Conservation (phyloP, 2,113 vertebrate genomes). For the Chaetodon auriga region DNA sequence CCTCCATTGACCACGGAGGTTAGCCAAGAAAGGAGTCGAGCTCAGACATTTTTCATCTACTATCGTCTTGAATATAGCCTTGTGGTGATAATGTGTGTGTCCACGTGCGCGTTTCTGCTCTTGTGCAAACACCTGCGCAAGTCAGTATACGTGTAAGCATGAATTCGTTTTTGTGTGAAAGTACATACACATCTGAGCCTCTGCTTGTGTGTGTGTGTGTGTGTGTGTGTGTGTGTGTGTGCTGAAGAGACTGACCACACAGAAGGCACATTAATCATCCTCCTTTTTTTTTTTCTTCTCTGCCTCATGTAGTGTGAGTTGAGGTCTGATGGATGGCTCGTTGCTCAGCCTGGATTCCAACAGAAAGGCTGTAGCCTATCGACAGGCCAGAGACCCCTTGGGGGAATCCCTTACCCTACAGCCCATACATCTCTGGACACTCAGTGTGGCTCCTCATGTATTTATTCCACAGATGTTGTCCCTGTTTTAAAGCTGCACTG, state of each 20-base stretch:
- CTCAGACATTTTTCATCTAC: constrained; percentile 58
- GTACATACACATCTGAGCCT: constrained; percentile 20
- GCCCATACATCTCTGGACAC: constrained; percentile 49
- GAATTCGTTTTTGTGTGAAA: constrained; percentile 17
- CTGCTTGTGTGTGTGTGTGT: constrained; percentile 37
- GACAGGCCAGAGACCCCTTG: constrained; percentile 56
- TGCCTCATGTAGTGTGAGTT: constrained; percentile 63
- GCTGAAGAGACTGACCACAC: constrained; percentile 69
- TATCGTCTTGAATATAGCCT: constrained; percentile 45
- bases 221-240: constrained; percentile 44
- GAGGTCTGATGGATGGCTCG: constrained; percentile 80
- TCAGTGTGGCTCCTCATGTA: constrained; percentile 15
- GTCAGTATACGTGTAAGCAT: constrained; percentile 24
- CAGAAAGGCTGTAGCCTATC: constrained; percentile 60
- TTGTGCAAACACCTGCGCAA: constrained; percentile 26
- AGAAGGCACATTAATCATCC: constrained; percentile 79
- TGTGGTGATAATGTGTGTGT: constrained; percentile 31
- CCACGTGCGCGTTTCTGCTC: constrained; percentile 4
- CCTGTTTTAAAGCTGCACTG: constrained; percentile 7
- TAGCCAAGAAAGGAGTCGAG: constrained; percentile 56
- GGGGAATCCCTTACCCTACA: constrained; percentile 58
- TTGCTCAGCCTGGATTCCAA: constrained; percentile 58
- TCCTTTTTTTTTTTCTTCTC: background rate
- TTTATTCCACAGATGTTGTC: constrained; percentile 43
- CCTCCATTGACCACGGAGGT: constrained; percentile 53